phyloP scores from a whole-genome alignment of 2,113 vertebrate genomes.

The Coregonus clupeaformis region DNA sequence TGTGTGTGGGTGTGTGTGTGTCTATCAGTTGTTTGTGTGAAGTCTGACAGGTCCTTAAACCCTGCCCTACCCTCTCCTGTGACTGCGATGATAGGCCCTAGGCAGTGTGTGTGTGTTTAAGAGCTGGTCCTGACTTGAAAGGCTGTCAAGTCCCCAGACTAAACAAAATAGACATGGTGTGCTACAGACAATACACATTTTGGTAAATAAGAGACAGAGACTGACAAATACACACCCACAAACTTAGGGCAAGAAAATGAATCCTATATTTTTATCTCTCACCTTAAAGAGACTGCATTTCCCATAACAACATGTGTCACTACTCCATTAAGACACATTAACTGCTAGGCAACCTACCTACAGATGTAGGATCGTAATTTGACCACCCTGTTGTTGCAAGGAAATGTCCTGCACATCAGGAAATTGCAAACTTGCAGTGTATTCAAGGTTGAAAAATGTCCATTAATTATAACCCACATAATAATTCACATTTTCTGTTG shows the following conservation, averaged over 20 bases:
- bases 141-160: slow-evolving; percentile 6
- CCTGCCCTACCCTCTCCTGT: too few relatives aligned
- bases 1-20: slow-evolving; percentile 7
- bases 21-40: neutral
- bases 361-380: too few relatives aligned
- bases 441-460: too few relatives aligned
- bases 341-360: slow-evolving; percentile 5
- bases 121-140: slow-evolving; percentile 10
- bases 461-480: too few relatives aligned
- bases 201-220: neutral
- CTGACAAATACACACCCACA: neutral
- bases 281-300: slow-evolving; percentile 20
- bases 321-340: too few relatives aligned
- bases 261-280: too few relatives aligned
- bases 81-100: too few relatives aligned
- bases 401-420: too few relatives aligned
- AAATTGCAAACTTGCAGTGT: too few relatives aligned
- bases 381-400: too few relatives aligned
- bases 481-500: too few relatives aligned
- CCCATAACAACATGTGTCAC: slow-evolving; percentile 16
- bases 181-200: neutral
- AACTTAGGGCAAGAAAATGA: too few relatives aligned
- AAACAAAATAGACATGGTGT: slow-evolving; percentile 2
- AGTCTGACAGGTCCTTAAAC: neutral
- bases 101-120: slow-evolving; percentile 19